phyloP scores from a whole-genome alignment of 2,888 invertebrate species.

The Acronicta leporina region DNA sequence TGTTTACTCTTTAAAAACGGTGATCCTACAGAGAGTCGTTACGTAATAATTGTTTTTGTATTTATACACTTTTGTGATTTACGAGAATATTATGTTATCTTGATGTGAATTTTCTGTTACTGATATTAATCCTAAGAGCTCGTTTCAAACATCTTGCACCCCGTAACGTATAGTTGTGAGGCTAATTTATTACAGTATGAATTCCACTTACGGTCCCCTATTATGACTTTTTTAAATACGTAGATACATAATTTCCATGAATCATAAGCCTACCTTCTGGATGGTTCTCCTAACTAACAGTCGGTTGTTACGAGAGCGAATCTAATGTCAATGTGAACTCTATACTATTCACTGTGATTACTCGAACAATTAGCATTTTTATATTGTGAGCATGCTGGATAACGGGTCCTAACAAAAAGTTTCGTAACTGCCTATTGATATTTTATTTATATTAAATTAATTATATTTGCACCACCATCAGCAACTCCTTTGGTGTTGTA shows the following conservation, averaged over 20 bases:
- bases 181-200: neutral
- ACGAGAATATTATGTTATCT: no score
- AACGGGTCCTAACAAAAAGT: conserved; percentile 52
- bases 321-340: conserved; percentile 70
- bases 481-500: no score
- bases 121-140: no score
- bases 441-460: neutral
- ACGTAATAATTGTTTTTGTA: no score
- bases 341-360: conserved; percentile 58
- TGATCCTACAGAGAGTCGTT: no score
- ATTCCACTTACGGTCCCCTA: conserved; percentile 53
- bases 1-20: no score
- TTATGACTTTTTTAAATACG: conserved; percentile 57
- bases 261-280: conserved; percentile 59
- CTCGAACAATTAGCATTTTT: conserved; percentile 57
- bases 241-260: conserved; percentile 56
- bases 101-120: no score
- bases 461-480: no score
- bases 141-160: no score
- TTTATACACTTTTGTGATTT: no score
- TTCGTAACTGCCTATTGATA: conserved; percentile 28
- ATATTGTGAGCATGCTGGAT: conserved; percentile 29
- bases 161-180: no score
- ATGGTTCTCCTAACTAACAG: conserved; percentile 74
- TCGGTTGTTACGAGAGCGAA: conserved; percentile 62